Conservation (phyloP, 2,113 vertebrate genomes). For the Malurus elegans region DNA sequence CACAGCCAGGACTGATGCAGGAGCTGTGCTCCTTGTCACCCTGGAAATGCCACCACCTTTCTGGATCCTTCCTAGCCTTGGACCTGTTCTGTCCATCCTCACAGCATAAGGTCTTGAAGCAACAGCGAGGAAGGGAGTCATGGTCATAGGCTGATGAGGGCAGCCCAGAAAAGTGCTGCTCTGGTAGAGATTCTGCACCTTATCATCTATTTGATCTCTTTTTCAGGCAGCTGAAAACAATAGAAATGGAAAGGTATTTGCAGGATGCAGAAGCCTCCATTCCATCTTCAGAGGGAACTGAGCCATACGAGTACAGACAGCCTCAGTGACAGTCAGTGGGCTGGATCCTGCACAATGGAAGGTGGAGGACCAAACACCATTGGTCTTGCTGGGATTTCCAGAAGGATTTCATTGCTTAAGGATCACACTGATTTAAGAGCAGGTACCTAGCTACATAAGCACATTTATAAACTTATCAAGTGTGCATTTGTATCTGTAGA, state of each 20-base stretch:
- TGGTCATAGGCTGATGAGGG: background rate
- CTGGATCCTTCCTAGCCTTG: background rate
- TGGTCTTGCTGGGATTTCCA: background rate
- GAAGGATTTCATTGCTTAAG: background rate
- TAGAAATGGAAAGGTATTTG: background rate
- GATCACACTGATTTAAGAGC: background rate
- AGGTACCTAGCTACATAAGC: background rate
- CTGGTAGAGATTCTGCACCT: rapidly evolving
- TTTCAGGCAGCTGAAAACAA: background rate
- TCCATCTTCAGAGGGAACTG: background rate
- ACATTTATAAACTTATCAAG: background rate
- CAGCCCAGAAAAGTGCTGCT: background rate
- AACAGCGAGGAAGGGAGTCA: background rate
- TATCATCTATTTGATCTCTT: background rate
- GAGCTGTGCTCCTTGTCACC: background rate
- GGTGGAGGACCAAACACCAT: background rate
- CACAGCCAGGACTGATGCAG: rapidly evolving
- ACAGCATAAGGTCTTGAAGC: background rate
- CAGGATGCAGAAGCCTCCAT: background rate
- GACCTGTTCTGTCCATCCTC: background rate
- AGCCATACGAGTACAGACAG: background rate
- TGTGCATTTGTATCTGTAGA: background rate
- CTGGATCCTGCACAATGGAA: background rate
- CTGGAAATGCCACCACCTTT: background rate
- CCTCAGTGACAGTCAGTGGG: background rate